A percentile compares a stretch with the other conserved stretches of the same genome.
Conservation (phyloP, 2,888 invertebrate species). For the Dicranocentrus wangi region DNA sequence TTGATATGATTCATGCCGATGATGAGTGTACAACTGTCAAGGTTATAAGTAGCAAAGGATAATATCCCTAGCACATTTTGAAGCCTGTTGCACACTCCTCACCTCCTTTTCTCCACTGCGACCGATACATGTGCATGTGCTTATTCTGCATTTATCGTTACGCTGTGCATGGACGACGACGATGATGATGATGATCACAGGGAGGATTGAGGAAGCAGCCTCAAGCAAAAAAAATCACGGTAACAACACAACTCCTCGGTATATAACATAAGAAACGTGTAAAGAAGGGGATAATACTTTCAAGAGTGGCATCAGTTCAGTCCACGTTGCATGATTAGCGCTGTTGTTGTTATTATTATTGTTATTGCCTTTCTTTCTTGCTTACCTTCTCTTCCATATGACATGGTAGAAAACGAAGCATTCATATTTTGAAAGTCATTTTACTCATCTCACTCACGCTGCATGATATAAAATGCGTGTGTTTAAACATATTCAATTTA, state of each 20-base stretch:
- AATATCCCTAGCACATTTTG: constrained; percentile 29
- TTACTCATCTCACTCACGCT: no score
- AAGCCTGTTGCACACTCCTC: constrained; percentile 32
- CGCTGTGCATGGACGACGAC: constrained; percentile 1
- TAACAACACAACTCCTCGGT: constrained; percentile 21
- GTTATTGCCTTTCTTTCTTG: constrained; percentile 24
- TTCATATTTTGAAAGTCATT: no score
- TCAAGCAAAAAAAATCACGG: constrained; percentile 36
- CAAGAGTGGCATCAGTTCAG: constrained; percentile 1
- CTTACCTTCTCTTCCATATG: constrained; percentile 27
- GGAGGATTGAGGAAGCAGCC: constrained; percentile 25
- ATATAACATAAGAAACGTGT: not conserved
- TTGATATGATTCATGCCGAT: not conserved
- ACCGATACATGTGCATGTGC: constrained; percentile 47
- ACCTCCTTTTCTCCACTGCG: constrained; percentile 22
- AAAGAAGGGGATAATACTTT: not conserved
- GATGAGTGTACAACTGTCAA: constrained; percentile 29
- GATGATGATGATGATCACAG: constrained; percentile 20
- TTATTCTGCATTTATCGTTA: constrained; percentile 47
- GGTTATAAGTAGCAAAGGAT: not conserved
- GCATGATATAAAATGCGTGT: no score
- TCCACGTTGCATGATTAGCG: constrained; percentile 44
- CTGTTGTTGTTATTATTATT: constrained; percentile 29
- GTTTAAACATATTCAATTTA: no score
- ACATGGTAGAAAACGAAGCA: not conserved